Evolutionary conservation across 1,140 invertebrate genomes (phyloP).

Genomic region (Idris sp.): DNA sequence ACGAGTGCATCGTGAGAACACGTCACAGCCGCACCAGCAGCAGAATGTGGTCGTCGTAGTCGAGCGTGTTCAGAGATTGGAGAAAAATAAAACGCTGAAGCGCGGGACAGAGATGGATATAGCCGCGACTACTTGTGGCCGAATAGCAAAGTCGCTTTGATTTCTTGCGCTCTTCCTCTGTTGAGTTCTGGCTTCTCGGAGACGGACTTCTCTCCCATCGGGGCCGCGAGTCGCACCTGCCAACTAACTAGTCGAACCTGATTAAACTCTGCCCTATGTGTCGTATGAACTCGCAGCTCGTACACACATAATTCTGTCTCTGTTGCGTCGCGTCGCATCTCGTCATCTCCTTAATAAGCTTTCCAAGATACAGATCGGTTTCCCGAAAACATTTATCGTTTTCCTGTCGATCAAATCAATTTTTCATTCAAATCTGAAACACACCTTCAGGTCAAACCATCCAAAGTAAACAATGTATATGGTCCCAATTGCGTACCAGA

Average conservation of each 20-base stretch:
- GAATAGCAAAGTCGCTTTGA: slow-evolving; percentile 68
- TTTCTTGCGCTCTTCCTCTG: slow-evolving; percentile 63
- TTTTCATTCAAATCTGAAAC: too few relatives aligned
- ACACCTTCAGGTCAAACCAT: too few relatives aligned
- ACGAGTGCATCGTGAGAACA: slow-evolving; percentile 65
- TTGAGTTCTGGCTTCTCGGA: slow-evolving; percentile 61
- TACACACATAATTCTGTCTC: slow-evolving; percentile 30
- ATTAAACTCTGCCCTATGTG: slow-evolving; percentile 76
- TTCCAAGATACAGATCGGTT: slow-evolving; percentile 33
- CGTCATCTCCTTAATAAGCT: slow-evolving; percentile 37
- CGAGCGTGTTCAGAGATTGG: slow-evolving; percentile 46
- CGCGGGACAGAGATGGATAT: slow-evolving; percentile 36
- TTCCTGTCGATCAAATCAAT: slow-evolving; percentile 20
- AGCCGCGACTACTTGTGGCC: slow-evolving; percentile 54
- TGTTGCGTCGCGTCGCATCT: slow-evolving; percentile 21
- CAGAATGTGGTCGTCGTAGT: slow-evolving; percentile 62
- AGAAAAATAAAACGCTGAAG: slow-evolving; percentile 49
- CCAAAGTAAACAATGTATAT: too few relatives aligned
- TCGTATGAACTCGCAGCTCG: slow-evolving; percentile 68
- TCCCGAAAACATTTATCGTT: slow-evolving; percentile 52
- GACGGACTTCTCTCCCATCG: slow-evolving; percentile 60
- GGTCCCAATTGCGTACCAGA: too few relatives aligned
- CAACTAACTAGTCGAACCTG: slow-evolving; percentile 78
- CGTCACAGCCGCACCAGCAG: slow-evolving; percentile 42
- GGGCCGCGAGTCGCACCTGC: slow-evolving; percentile 74